These are phyloP conservation scores for Echinometra lucunter DNA, from an alignment of 53 echinoderm and acorn worm species.

Conservation along the genomic window DNA sequence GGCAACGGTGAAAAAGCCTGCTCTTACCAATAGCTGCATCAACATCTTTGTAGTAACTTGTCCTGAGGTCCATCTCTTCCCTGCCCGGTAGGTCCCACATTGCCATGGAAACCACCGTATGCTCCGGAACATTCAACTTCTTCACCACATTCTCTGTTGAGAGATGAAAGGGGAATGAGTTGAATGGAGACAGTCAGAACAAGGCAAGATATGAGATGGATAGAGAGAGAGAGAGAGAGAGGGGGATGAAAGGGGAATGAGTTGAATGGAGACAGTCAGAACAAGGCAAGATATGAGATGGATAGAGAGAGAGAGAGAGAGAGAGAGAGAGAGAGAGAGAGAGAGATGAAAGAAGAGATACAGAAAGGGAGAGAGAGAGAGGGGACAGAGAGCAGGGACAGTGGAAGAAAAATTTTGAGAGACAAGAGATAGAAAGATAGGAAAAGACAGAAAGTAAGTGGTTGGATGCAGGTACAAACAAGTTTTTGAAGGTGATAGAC, in stretches of 20 bases:
- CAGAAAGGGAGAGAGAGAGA: no score
- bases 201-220: no score
- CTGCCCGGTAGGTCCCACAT: constrained; percentile 98
- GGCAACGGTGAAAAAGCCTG: background rate
- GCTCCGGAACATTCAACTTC: constrained; percentile 93
- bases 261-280: no score
- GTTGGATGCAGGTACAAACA: no score
- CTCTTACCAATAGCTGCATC: constrained; percentile 95
- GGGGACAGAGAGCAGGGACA: no score
- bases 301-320: background rate
- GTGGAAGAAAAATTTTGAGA: no score
- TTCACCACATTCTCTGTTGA: constrained; percentile 96
- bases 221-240: background rate
- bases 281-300: background rate
- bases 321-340: background rate
- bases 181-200: no score
- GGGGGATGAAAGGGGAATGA: no score
- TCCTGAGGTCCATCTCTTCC: constrained; percentile 92
- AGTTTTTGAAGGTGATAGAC: no score
- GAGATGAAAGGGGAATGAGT: background rate
- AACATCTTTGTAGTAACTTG: constrained; percentile 98
- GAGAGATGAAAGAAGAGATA: no score
- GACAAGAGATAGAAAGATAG: no score
- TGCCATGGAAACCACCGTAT: constrained; percentile 88
- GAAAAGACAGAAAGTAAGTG: no score